Base-by-base conservation (phyloP, 1,140 invertebrate genomes). In the Brachionus manjavacas region DNA sequence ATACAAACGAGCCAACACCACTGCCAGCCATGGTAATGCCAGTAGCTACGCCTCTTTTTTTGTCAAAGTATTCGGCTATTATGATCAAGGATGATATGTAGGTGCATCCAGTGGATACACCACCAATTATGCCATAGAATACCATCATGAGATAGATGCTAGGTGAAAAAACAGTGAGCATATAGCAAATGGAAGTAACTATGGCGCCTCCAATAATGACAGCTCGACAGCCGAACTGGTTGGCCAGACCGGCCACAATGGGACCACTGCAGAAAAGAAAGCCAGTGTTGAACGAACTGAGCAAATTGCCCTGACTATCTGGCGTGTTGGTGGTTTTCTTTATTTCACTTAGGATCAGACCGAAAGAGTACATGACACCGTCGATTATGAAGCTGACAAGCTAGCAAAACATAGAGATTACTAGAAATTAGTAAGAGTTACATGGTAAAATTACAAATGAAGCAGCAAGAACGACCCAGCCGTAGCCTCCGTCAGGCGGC, bases 41-140 rank as follows among this genome's bases (percentile, higher is more conserved):
- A 0, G 95, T 96, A 0, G 96, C 95, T 76, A 97, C 90, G 1
- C 95, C 95, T 80, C 95, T 90, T 92, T 94, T 95, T 89, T 93
- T 93, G 88, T 96, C 95, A 89, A 97, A 97, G 91, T 96, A 97
- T 90, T 95, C 95, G 8, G 94, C 94, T 2, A 95, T 93, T 3
- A 94, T 94, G 85, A 97, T 93, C 43, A 96, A 94, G 4, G 95
- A 95, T 0, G 68, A n/a, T 41, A 84, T 66, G 28, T 74, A 84
- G 6, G 68, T 66, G 28, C 60, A 74, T 9, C 83, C 83, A 9
- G 60, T 68, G 3, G 43, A 35, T 3, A 84, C 23, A 14, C 93
- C 94, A 91, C 94, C 94, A 80, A 95, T 85, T 43, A 95, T 87
- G 79, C 95, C 95, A 87, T 94, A 96, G 20, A 93, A 90, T 9